Evolutionary conservation across 1,140 invertebrate species (phyloP), one percentile per base, ranked within the genome.

Genomic region (Lysiphlebus fabarum): DNA sequence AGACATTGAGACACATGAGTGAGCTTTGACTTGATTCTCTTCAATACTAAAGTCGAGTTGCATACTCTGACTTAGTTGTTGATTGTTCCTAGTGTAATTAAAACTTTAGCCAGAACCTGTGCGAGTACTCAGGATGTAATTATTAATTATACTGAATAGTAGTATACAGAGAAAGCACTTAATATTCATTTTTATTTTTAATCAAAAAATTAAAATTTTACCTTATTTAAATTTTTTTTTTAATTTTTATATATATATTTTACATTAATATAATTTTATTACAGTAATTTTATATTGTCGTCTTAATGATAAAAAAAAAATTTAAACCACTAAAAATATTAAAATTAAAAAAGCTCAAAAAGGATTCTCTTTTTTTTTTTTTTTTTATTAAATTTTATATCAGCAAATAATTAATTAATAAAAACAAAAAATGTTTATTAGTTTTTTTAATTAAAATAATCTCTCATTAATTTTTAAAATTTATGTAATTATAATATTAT

Each of bases 21-120:
- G 51, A 60, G 44, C 44, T 50, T 36, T 36, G 54, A 49, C 36
- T 26, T 47, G 49, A 9, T 10, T 6, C 42, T 50, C 42, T 44
- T 36, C 11, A 17, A 12, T 43, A 45, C 56, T 60, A 26, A 41
- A 61, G 51, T 58, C 53, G 50, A 26, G 17, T 26, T 26, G 17
- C 17, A 26, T 4, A 26, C 49, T 41, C 47, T 33, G 36, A 41
- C 40, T 48, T 68, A 69, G 70, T 72, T 70, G 70, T 71, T 72
- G 69, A 72, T 72, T 71, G 69, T 72, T 72, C 68, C 44, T 59
- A 61, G 67, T 62, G 69, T 71, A 72, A 72, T 72, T 72, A 72
- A 70, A 72, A 72, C 70, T 72, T 72, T 50, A 64, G 59, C 64
- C 56, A 55, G 50, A 50, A 17, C 55, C 47, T 41, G 48, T 34